Evolutionary conservation across 2,113 vertebrate genomes (phyloP).

Genomic region (Osmerus eperlanus): DNA sequence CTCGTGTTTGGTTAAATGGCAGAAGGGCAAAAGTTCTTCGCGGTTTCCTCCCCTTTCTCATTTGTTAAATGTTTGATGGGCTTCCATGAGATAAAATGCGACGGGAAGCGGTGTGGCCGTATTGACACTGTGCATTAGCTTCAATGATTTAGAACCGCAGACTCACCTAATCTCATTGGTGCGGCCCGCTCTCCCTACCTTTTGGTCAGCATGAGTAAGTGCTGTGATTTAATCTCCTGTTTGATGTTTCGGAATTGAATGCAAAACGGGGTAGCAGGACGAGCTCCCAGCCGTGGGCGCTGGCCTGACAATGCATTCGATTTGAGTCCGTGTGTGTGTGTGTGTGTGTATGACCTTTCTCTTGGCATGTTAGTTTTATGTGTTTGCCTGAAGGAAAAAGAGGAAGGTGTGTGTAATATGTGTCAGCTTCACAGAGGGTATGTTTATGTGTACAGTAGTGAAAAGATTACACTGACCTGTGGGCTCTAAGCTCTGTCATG

Average conservation of each 20-base stretch:
- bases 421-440: background rate
- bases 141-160: constrained; percentile 37
- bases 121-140: constrained; percentile 27
- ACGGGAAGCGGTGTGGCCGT: constrained; percentile 28
- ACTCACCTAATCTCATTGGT: constrained; percentile 38
- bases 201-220: constrained; percentile 30
- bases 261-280: constrained; percentile 3
- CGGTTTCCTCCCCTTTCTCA: background rate
- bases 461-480: too few relatives aligned
- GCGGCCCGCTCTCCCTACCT: constrained; percentile 28
- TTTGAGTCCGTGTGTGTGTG: constrained; percentile 1
- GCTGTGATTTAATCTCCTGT: constrained; percentile 42
- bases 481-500: too few relatives aligned
- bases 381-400: constrained; percentile 1
- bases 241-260: constrained; percentile 20
- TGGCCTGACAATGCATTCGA: background rate
- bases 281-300: background rate
- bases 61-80: constrained; percentile 38
- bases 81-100: constrained; percentile 33
- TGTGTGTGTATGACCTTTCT: background rate
- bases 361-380: background rate
- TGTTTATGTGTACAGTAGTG: background rate
- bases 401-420: background rate
- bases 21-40: constrained; percentile 13
- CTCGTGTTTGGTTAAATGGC: constrained; percentile 16